Conservation (phyloP, 1,140 invertebrate species). For the Globodera ellingtonae region DNA sequence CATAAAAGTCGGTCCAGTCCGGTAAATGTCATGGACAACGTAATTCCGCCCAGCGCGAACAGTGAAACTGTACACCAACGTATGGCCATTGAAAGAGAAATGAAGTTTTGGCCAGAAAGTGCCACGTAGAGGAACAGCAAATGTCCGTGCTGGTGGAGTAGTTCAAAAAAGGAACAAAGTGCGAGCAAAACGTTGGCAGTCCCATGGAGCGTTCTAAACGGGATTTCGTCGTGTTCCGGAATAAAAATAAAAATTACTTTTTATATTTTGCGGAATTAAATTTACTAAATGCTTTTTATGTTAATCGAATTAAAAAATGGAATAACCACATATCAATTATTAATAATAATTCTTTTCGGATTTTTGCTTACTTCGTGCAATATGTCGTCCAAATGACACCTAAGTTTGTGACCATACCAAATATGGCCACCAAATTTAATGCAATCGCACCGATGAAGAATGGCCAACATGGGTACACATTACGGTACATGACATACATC, state of each 20-base stretch:
- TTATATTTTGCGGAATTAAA: not conserved
- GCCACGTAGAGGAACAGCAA: constrained; percentile 18
- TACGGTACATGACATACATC: not conserved
- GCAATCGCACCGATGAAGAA: not conserved
- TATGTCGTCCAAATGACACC: constrained; percentile 2
- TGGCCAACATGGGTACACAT: constrained; percentile 7
- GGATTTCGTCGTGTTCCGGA: not conserved
- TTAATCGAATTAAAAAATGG: not conserved
- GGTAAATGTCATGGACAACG: constrained; percentile 11
- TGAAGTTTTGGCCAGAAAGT: constrained; percentile 17
- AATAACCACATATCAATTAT: not conserved
- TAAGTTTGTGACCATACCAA: not conserved
- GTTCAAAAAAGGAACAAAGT: constrained; percentile 17
- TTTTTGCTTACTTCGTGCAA: not conserved
- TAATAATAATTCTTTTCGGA: not conserved
- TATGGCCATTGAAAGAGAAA: not conserved
- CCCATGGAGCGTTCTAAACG: not conserved
- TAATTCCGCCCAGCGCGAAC: constrained; percentile 1
- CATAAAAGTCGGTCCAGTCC: constrained; percentile 15
- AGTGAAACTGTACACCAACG: constrained; percentile 5
- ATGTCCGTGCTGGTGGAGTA: constrained; percentile 18
- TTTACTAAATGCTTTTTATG: not conserved
- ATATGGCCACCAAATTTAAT: not conserved
- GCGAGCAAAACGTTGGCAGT: constrained; percentile 18
- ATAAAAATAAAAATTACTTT: not conserved